Evolutionary conservation across 2,113 vertebrate genomes (phyloP).

Genomic region (Prochilodus magdalenae): DNA sequence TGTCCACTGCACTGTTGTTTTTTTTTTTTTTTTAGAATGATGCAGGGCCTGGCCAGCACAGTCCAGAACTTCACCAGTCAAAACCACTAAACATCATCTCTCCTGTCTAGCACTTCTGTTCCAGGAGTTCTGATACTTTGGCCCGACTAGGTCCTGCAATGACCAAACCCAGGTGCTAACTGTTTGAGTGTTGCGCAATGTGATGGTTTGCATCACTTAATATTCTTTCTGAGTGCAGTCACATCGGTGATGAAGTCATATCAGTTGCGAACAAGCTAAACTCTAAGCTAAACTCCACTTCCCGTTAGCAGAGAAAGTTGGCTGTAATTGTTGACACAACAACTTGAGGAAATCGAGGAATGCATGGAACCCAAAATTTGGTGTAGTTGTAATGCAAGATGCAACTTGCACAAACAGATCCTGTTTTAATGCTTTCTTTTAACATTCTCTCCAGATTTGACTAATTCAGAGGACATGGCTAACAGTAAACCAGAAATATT

Average conservation of each 20-base stretch:
- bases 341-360: slow-evolving; percentile 64
- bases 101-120: slow-evolving; percentile 15
- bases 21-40: background rate
- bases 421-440: no score
- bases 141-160: background rate
- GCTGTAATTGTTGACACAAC: slow-evolving; percentile 72
- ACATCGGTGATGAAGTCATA: slow-evolving; percentile 20
- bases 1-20: background rate
- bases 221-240: background rate
- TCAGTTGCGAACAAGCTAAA: slow-evolving; percentile 19
- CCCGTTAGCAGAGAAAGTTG: background rate
- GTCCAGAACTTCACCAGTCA: background rate
- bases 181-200: slow-evolving; percentile 18
- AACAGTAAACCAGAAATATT: no score
- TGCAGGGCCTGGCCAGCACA: background rate
- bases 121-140: background rate
- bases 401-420: slow-evolving; percentile 28
- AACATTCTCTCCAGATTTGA: no score
- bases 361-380: no score
- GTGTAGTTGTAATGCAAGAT: slow-evolving; percentile 64
- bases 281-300: slow-evolving; percentile 19
- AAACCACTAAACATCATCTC: background rate
- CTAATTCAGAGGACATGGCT: no score
- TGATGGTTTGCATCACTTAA: background rate
- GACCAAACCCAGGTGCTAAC: slow-evolving; percentile 23